Evolutionary conservation across 2,113 vertebrate genomes (phyloP).

Genomic region (Stomatorhinus ivindoensis): DNA sequence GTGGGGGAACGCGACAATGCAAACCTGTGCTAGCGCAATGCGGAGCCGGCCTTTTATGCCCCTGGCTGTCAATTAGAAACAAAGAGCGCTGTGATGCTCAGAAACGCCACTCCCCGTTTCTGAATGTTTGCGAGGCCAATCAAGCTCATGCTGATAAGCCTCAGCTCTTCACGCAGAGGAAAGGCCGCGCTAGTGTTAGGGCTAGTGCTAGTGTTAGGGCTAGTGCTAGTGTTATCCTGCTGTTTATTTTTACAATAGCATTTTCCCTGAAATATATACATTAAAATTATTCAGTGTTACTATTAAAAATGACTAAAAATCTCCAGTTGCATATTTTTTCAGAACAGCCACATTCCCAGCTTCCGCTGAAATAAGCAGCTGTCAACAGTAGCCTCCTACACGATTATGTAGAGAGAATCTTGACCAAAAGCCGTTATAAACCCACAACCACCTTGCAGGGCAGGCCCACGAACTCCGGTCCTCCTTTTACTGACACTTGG

Average conservation of each 20-base stretch:
- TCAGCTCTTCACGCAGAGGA: not conserved
- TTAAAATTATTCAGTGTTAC: not conserved
- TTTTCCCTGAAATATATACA: not conserved
- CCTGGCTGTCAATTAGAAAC: not conserved
- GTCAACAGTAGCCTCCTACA: not conserved
- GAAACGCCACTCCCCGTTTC: not conserved
- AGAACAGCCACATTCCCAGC: not conserved
- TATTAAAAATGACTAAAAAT: not conserved
- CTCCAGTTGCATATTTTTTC: not conserved
- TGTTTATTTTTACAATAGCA: not conserved
- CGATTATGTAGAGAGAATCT: not conserved
- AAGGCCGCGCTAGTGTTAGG: not conserved
- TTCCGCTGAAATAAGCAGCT: not conserved
- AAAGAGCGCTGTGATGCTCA: not conserved
- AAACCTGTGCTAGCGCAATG: not conserved
- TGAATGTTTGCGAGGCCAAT: not conserved
- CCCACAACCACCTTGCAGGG: not conserved
- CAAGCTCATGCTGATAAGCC: not conserved
- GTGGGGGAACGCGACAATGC: not conserved
- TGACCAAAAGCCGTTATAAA: not conserved
- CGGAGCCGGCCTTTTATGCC: not conserved
- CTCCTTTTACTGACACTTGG: not conserved
- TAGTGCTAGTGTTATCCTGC: not conserved
- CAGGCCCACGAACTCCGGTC: not conserved
- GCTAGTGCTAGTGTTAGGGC: not conserved